phyloP scores from a whole-genome alignment of 2,888 invertebrate genomes.

The Aporophyla nigra region DNA sequence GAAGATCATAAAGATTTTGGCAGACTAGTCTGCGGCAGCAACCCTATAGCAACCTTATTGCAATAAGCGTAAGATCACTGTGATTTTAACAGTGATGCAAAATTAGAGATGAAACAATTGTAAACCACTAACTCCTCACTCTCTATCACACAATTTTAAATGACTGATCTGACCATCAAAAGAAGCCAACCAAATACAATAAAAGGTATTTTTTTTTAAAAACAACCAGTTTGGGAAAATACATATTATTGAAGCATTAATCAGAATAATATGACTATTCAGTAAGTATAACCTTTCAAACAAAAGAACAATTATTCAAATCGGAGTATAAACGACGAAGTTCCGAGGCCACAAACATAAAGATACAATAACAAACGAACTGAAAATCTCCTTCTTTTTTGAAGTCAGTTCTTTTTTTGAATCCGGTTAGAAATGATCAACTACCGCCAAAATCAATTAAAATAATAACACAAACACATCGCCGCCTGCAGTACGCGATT shows the following conservation, averaged over 20 bases:
- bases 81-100: neutral
- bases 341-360: no score
- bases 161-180: neutral
- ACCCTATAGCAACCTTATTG: neutral
- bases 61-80: neutral
- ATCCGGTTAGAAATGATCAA: no score
- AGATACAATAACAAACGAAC: no score
- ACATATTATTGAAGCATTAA: no score
- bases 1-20: neutral
- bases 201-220: neutral
- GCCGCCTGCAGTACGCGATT: conserved; percentile 81
- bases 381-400: no score
- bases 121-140: neutral
- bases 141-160: neutral
- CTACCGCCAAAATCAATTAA: conserved; percentile 59
- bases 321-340: no score
- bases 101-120: neutral
- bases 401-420: no score
- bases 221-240: no score
- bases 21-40: neutral
- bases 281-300: no score
- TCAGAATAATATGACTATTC: no score
- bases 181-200: conserved; percentile 17
- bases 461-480: conserved; percentile 66
- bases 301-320: no score